Evolutionary conservation across 2,888 invertebrate species (phyloP).

Genomic region (Ptilodon capucinus): DNA sequence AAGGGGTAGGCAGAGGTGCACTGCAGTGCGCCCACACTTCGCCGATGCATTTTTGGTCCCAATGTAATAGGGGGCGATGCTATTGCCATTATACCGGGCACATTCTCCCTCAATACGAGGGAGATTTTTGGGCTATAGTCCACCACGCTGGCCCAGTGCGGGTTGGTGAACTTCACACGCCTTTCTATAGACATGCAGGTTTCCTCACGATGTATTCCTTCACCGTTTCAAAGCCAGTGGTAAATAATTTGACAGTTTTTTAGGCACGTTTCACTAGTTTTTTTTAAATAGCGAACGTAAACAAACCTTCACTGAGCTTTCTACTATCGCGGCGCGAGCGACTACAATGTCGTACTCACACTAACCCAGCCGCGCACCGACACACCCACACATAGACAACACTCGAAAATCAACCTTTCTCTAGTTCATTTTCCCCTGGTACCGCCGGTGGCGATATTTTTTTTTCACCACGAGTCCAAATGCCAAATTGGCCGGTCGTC

Average conservation of each 20-base stretch:
- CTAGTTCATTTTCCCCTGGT: constrained; percentile 72
- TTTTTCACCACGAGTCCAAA: constrained; percentile 62
- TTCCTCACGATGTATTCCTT: not conserved
- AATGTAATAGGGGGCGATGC: too few species aligned
- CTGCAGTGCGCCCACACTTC: too few species aligned
- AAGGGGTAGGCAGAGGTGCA: too few species aligned
- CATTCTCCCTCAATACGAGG: too few species aligned
- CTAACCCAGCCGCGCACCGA: constrained; percentile 49
- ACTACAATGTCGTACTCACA: constrained; percentile 30
- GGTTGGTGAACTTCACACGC: too few species aligned
- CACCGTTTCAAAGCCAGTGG: too few species aligned
- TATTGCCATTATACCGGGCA: too few species aligned
- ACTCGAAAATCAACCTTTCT: constrained; percentile 63
- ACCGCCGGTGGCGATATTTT: constrained; percentile 54
- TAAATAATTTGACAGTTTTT: constrained; percentile 44
- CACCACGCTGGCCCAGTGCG: too few species aligned
- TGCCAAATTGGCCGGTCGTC: constrained; percentile 64
- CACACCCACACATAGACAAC: constrained; percentile 32
- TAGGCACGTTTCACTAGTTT: constrained; percentile 51
- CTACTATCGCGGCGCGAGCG: constrained; percentile 41
- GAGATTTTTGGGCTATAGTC: too few species aligned
- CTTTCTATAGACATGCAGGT: too few species aligned
- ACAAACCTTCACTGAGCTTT: constrained; percentile 57
- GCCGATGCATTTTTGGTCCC: too few species aligned
- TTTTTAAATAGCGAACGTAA: constrained; percentile 51